phyloP scores from a whole-genome alignment of 2,113 vertebrate genomes.

The Enhydra lutris region DNA sequence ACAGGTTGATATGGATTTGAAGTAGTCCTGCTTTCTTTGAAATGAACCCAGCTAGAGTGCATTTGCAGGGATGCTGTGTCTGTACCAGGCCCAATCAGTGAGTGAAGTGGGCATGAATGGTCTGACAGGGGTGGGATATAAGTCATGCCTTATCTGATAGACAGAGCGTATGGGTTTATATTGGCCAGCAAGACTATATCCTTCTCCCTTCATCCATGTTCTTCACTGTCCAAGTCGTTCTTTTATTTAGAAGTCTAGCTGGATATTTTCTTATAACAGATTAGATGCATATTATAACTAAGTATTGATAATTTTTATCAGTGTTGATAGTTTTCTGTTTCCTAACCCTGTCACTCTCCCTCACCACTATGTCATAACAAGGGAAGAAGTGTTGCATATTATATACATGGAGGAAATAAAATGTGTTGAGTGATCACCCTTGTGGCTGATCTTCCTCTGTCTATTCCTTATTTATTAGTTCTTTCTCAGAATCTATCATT shows the following conservation, averaged over 20 bases:
- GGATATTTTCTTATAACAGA: not conserved
- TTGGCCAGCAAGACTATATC: not conserved
- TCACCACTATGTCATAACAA: not conserved
- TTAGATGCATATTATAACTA: not conserved
- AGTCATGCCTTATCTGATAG: not conserved
- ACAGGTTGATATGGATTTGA: not conserved
- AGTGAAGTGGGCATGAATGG: not conserved
- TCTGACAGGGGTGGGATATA: not conserved
- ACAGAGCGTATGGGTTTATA: not conserved
- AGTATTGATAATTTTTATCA: not conserved
- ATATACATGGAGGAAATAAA: not conserved
- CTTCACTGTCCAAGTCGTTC: not conserved
- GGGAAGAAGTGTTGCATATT: not conserved
- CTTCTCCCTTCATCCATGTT: not conserved
- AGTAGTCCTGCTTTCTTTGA: not conserved
- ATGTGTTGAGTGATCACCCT: not conserved
- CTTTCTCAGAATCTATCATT: not conserved
- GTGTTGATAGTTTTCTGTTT: not conserved
- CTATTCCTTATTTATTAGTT: not conserved
- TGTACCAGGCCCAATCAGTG: not conserved
- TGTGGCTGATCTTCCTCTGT: not conserved
- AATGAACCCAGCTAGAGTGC: not conserved
- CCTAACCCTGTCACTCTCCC: not conserved
- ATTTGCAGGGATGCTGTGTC: not conserved
- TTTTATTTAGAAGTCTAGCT: not conserved